Evolutionary conservation across 1,140 invertebrate genomes (phyloP), one percentile per base, ranked within the genome.

Genomic region (Halyomorpha halys): DNA sequence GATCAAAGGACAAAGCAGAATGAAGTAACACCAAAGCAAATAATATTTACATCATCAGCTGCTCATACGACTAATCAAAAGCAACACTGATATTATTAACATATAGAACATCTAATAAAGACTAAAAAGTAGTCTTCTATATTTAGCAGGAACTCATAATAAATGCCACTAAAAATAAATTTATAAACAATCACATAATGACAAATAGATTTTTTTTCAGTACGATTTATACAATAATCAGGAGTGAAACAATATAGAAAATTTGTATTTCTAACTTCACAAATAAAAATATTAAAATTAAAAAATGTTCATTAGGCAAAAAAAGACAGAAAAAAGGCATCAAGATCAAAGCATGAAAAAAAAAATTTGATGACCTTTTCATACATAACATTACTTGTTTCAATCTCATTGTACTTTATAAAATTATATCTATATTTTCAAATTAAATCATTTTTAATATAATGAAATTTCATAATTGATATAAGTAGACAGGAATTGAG

Each of bases 1-100:
- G 59, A 60, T 60, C 59, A 60, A 60, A 60, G 59, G 34, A 44
- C 59, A 18, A 60, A 60, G 59, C 59, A 60, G 59, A 34, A 23
- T 44, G 25, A 44, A 60, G 21, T 44, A 30, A 44, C 59, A 18
- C 39, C 39, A 34, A 44, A 44, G 30, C 30, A 60, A 60, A 44
- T 44, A 18, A 44, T 60, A 44, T 60, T 44, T 60, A 44, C 39
- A 60, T 39, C n/a, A 44, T 44, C 59, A 60, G 59, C 59, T 16
- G 30, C 30, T 44, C 25, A 18, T 21, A 39, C n/a, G 18, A 60
- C 59, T 60, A 60, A 34, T 60, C 34, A 39, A 44, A 60, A 60
- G 59, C 30, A 60, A 60, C 30, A 34, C 39, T 39, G 59, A 60
- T 44, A 16, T 30, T 60, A 60, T 60, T 39, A 44, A 44, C 30